Evolutionary conservation across 2,797 vertebrate species (phyloP), one percentile per base, ranked within the genome.

Genomic region (Ispidina lecontei): DNA sequence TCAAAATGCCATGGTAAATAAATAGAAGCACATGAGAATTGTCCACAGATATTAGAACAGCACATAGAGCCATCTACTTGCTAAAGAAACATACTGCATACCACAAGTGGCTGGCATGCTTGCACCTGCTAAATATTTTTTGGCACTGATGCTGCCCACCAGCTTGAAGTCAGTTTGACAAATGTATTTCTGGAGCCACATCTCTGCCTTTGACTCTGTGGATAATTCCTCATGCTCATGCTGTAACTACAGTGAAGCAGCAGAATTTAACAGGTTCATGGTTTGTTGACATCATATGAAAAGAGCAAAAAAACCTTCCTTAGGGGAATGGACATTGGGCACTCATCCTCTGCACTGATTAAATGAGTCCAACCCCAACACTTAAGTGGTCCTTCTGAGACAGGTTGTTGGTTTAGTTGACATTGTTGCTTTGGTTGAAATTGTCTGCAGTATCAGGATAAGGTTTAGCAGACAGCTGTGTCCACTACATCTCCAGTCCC

Each of bases 71-170:
- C 71, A 80, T 65, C 49, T 86, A 78, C 78, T 95, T 87, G 68
- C 75, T 94, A 81, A 85, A 78, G 84, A 90, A 95, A 79, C 75
- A 94, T 67, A 49, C 73, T 91, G 80, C 86, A 81, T 89, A 81
- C 77, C 84, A 67, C 59, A 93, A 95, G 68, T 88, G 91, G 55
- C 91, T 95, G 93, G 89, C 91, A 78, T 94, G 93, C 84, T 95
- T 94, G 69, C 84, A 95, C 93, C 87, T 94, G 87, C 86, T 93
- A 94, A 95, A 75, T 95, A 94, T 89, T 91, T 90, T 92, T 86
- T 96, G 95, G 90, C 83, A 89, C 23, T 21, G 58, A 64, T 73
- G 75, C 26, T 58, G 84, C 49, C 77, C 90, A 58, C 73, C 92
- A 79, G 65, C 77, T 92, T 94, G 91, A 75, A 85, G 78, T 89